Evolutionary conservation across 2,797 vertebrate genomes (phyloP).

Genomic region (Meriones psammophilus): DNA sequence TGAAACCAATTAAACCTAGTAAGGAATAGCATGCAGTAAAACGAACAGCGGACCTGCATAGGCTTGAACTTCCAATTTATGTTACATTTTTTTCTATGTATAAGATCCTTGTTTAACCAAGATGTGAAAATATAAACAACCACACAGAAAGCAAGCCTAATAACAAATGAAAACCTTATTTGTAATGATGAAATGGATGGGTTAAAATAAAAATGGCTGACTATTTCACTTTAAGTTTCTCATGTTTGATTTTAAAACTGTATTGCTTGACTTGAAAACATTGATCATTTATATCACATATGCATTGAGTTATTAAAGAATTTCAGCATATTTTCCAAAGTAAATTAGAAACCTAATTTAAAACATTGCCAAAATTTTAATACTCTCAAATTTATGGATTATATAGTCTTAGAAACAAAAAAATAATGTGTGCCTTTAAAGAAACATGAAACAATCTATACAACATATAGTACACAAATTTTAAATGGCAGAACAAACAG

Average conservation of each 20-base stretch:
- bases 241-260: slow-evolving; percentile 4
- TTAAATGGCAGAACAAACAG: not conserved
- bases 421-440: not conserved
- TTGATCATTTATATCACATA: not conserved
- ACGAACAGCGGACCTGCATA: not conserved
- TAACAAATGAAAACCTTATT: not conserved
- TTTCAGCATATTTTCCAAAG: slow-evolving; percentile 27
- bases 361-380: not conserved
- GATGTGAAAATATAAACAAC: not conserved
- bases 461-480: not conserved
- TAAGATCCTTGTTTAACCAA: not conserved
- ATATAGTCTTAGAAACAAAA: not conserved
- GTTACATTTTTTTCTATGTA: not conserved
- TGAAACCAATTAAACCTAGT: not conserved
- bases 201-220: not conserved
- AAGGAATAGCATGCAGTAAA: not conserved
- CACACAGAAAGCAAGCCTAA: not conserved
- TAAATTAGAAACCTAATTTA: not conserved
- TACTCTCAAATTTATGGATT: not conserved
- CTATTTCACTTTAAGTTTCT: not conserved
- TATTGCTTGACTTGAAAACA: slow-evolving; percentile 10
- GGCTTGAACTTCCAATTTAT: not conserved
- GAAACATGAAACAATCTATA: not conserved
- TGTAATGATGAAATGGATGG: not conserved
- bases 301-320: not conserved